Evolutionary conservation across 2,113 vertebrate genomes (phyloP).

Genomic region (Alces alces): DNA sequence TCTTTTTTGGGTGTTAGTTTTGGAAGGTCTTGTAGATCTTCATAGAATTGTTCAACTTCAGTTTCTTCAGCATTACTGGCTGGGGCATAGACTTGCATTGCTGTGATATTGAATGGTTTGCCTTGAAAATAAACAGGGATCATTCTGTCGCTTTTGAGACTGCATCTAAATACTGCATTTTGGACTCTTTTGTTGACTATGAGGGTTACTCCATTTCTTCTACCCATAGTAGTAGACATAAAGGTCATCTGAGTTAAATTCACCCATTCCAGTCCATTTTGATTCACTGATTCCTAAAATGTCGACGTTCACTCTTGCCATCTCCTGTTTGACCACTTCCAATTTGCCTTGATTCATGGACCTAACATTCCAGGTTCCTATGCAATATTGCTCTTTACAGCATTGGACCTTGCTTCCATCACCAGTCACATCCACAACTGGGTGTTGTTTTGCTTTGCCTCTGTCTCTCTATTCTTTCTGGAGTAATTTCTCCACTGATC

Average conservation of each 20-base stretch:
- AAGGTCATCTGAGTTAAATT: not conserved
- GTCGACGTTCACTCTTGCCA: not conserved
- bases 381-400: not conserved
- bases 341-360: not conserved
- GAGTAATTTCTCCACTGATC: not conserved
- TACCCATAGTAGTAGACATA: not conserved
- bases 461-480: not conserved
- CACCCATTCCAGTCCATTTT: not conserved
- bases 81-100: not conserved
- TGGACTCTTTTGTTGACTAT: fast-evolving
- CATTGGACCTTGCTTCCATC: not conserved
- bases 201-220: not conserved
- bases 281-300: not conserved
- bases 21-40: not conserved
- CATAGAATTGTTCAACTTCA: not conserved
- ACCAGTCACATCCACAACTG: not conserved
- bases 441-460: not conserved
- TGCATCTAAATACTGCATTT: not conserved
- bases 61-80: not conserved
- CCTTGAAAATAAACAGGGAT: not conserved
- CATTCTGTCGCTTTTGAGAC: not conserved
- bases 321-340: not conserved
- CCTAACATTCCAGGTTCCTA: not conserved
- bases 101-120: not conserved
- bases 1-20: not conserved